Evolutionary conservation across 1,140 invertebrate genomes (phyloP).

Genomic region (Tenebrio molitor): DNA sequence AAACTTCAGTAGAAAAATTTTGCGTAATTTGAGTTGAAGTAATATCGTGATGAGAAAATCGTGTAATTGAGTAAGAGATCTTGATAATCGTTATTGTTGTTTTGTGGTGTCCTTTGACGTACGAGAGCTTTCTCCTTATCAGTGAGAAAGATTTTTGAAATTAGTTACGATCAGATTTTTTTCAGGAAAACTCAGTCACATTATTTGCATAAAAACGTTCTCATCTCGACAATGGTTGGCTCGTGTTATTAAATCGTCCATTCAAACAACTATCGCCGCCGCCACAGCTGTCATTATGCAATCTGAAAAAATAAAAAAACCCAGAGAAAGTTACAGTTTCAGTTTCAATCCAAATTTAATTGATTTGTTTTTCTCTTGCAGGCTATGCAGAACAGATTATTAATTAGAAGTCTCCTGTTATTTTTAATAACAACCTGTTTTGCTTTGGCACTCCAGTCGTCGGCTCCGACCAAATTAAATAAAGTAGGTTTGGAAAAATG

Average conservation of each 20-base stretch:
- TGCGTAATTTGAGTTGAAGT: no score
- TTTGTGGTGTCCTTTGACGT: background rate
- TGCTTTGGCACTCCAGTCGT: slow-evolving; percentile 9
- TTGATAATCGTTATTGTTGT: slow-evolving; percentile 1
- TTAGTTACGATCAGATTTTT: slow-evolving; percentile 6
- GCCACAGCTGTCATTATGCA: background rate
- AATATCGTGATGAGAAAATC: no score
- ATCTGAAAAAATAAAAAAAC: slow-evolving; percentile 13
- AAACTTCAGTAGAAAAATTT: no score
- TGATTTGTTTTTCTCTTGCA: slow-evolving; percentile 23
- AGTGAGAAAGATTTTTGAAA: slow-evolving; percentile 7
- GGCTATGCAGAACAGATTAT: slow-evolving; percentile 42
- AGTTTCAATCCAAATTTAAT: background rate
- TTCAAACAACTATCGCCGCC: no score
- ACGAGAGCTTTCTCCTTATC: slow-evolving; percentile 9
- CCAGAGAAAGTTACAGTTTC: slow-evolving; percentile 20
- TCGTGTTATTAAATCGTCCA: no score
- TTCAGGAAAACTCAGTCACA: background rate
- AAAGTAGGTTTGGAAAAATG: slow-evolving; percentile 7
- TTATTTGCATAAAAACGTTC: slow-evolving; percentile 1
- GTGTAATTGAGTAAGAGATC: no score
- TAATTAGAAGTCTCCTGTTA: slow-evolving; percentile 33
- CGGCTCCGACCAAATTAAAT: background rate
- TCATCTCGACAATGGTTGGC: background rate
- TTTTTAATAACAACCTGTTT: slow-evolving; percentile 37